A percentile compares a stretch with the other conserved stretches of the same genome.
These are phyloP conservation scores for Thereva unica DNA, from an alignment of 2,888 invertebrate genomes.

Conservation along the genomic window DNA sequence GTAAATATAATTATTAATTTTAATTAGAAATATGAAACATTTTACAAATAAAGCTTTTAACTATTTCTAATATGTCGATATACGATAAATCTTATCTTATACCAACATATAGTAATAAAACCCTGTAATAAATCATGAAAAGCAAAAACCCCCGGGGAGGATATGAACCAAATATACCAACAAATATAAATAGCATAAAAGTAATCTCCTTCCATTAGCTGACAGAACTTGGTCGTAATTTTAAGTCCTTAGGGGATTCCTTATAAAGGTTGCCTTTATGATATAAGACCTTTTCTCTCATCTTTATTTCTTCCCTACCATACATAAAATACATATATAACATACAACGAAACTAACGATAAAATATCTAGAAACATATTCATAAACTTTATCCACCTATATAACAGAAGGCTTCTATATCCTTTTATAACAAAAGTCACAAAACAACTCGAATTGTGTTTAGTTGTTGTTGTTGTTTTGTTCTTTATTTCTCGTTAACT, in stretches of 20 bases:
- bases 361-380: neutral
- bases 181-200: slow-evolving; percentile 33
- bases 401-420: slow-evolving; percentile 7
- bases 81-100: slow-evolving; percentile 24
- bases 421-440: slow-evolving; percentile 32
- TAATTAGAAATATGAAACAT: slow-evolving; percentile 6
- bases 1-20: no score
- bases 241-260: slow-evolving; percentile 41
- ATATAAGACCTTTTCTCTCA: slow-evolving; percentile 39
- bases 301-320: slow-evolving; percentile 32
- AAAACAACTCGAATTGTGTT: slow-evolving; percentile 30
- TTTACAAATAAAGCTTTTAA: slow-evolving; percentile 12
- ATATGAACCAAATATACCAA: slow-evolving; percentile 12
- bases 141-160: slow-evolving; percentile 36
- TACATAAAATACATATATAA: neutral
- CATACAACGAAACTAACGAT: neutral
- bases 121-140: slow-evolving; percentile 39
- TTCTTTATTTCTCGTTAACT: slow-evolving; percentile 30
- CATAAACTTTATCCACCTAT: neutral
- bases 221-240: slow-evolving; percentile 41
- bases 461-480: slow-evolving; percentile 1
- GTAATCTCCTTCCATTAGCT: slow-evolving; percentile 40
- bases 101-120: slow-evolving; percentile 19
- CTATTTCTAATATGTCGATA: slow-evolving; percentile 33
- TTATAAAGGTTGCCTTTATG: slow-evolving; percentile 36